Percentiles rank a stretch among this genome's conserved stretches.
phyloP scores from a whole-genome alignment of 2,888 invertebrate genomes.

The Caenorhabditis zanzibari region DNA sequence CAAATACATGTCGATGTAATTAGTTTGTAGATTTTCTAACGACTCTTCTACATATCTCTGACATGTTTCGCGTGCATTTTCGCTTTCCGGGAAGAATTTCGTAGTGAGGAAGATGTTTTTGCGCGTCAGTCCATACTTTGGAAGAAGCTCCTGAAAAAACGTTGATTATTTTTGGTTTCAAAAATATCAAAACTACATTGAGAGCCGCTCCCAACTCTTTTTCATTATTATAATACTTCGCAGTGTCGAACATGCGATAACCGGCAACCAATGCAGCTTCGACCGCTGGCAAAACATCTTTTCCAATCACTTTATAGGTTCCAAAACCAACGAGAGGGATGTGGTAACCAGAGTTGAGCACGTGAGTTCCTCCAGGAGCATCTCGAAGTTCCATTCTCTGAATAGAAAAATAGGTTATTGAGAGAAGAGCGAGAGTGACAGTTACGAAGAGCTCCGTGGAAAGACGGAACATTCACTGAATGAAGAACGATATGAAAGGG shows the following conservation, averaged over 20 bases:
- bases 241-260: slow-evolving; percentile 87
- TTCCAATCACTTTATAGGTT: slow-evolving; percentile 79
- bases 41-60: slow-evolving; percentile 75
- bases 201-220: slow-evolving; percentile 87
- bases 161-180: slow-evolving; percentile 25
- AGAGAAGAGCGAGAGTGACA: neutral
- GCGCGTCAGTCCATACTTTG: slow-evolving; percentile 88
- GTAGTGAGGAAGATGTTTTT: slow-evolving; percentile 90
- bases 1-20: slow-evolving; percentile 84
- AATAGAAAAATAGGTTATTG: slow-evolving; percentile 6
- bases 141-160: slow-evolving; percentile 85
- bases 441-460: neutral
- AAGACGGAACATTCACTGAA: slow-evolving; percentile 2
- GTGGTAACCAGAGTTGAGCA: slow-evolving; percentile 75
- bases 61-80: slow-evolving; percentile 62
- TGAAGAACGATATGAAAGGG: neutral
- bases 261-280: slow-evolving; percentile 84
- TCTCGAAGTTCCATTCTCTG: slow-evolving; percentile 17
- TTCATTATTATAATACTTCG: slow-evolving; percentile 90
- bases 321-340: slow-evolving; percentile 83
- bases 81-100: slow-evolving; percentile 86
- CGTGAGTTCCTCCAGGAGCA: slow-evolving; percentile 64
- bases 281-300: slow-evolving; percentile 70
- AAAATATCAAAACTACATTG: slow-evolving; percentile 83
- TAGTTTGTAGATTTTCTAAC: slow-evolving; percentile 71